Base-by-base conservation (phyloP, 1,140 invertebrate genomes). In the Procambarus clarkii region DNA sequence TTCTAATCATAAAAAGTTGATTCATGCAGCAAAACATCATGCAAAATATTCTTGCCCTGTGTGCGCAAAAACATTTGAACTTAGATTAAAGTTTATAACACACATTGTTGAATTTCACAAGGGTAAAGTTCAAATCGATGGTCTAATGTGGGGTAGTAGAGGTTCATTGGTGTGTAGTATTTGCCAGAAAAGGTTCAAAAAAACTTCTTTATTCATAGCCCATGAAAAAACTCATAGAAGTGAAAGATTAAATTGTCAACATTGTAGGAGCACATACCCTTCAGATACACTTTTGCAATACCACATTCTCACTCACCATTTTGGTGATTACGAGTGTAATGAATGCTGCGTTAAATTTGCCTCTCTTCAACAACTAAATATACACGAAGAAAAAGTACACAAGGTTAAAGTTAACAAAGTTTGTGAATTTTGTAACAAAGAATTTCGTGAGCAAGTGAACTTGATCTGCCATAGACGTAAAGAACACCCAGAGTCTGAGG, bases 361-460 rank as follows among this genome's bases (percentile, higher is more conserved):
- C 21, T 91, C 90, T 15, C 64, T 71, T 34, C 77, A 86, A 46
- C 90, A 91, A 44, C 78, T 91, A 45, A 81, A 50, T 24, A 81
- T 82, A 8, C 90, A 91, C 64, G 80, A 83, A 82, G 84, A 86
- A 79, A 91, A 91, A 80, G 79, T 91, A 34, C 90, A 91, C 46
- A 81, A 79, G 7, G 34, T 48, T 18, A 60, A 64, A 34, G 21
- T 60, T 54, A 82, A n/a, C n/a, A 86, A 82, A 18, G 46, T 82
- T n/a, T 91, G 90, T 87, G 90, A 91, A 83, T 91, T 82, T 34
- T 91, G 90, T 48, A 54, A 87, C 48, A 91, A 86, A 86, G 84
- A 86, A 46, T 91, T 91, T 60, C 34, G 78, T 44, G 85, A 86
- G 21, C 74, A 81, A 46, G 34, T 86, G 15, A 60, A 69, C n/a